These are phyloP conservation scores for Colaptes auratus DNA, from an alignment of 2,113 vertebrate species.

Conservation along the genomic window DNA sequence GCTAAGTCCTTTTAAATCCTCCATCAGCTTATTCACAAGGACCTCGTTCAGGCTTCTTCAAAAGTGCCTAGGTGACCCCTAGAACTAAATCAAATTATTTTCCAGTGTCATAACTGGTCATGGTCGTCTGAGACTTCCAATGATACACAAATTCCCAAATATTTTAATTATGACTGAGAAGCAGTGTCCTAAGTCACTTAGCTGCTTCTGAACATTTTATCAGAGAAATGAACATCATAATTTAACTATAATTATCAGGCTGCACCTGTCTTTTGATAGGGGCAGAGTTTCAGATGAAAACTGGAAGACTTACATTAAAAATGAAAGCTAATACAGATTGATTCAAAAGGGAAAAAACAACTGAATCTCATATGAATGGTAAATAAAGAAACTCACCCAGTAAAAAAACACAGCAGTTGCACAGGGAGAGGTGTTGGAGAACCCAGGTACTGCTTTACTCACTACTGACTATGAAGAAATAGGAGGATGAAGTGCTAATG, in stretches of 20 bases:
- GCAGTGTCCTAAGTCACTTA: background rate
- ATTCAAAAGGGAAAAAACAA: background rate
- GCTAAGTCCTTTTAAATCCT: background rate
- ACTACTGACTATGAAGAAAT: background rate
- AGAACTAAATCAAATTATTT: background rate
- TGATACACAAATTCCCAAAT: background rate
- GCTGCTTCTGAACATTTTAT: background rate
- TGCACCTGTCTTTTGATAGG: background rate
- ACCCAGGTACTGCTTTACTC: background rate
- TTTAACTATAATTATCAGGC: background rate
- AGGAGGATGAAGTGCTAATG: background rate
- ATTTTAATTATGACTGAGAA: background rate
- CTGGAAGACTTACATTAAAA: background rate
- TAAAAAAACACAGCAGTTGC: background rate
- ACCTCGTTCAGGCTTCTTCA: background rate
- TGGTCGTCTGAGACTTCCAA: background rate
- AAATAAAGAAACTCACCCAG: background rate
- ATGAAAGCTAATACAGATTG: fast-evolving
- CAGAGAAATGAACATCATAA: background rate
- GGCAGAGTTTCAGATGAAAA: background rate
- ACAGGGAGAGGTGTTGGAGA: background rate
- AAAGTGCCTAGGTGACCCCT: background rate
- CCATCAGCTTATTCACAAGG: background rate
- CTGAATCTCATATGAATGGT: background rate
- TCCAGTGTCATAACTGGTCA: background rate